Evolutionary conservation across 2,888 invertebrate genomes (phyloP).

Genomic region (Cheilosia variabilis): DNA sequence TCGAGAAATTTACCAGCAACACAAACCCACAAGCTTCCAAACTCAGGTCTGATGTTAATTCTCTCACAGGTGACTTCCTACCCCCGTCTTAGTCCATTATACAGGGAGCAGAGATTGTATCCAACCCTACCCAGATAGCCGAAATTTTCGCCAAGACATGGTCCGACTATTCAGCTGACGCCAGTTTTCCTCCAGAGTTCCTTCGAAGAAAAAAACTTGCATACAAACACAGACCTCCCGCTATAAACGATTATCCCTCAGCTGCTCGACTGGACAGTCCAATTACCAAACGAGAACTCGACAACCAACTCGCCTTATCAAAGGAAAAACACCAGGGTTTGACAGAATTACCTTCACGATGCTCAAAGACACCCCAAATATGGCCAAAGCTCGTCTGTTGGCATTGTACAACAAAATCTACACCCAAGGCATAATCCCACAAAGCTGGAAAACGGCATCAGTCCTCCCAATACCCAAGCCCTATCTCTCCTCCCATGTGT

Average conservation of each 20-base stretch:
- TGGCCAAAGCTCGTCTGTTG: not conserved
- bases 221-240: not conserved
- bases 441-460: conserved; percentile 3
- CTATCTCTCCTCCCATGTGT: not conserved
- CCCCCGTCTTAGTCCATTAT: too few species aligned
- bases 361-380: not conserved
- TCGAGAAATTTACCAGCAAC: not conserved
- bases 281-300: not conserved
- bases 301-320: not conserved
- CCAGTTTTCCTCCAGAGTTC: not conserved
- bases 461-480: not conserved
- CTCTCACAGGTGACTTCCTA: not conserved
- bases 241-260: too few species aligned
- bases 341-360: not conserved
- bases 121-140: not conserved
- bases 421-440: too few species aligned
- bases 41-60: not conserved
- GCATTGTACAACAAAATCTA: conserved; percentile 6
- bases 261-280: not conserved
- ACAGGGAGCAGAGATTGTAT: not conserved
- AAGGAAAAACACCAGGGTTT: not conserved
- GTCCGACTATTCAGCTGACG: not conserved
- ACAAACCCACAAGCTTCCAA: not conserved
- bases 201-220: not conserved
- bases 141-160: not conserved